phyloP scores from a whole-genome alignment of 2,113 vertebrate genomes.

The Echinops telfairi region DNA sequence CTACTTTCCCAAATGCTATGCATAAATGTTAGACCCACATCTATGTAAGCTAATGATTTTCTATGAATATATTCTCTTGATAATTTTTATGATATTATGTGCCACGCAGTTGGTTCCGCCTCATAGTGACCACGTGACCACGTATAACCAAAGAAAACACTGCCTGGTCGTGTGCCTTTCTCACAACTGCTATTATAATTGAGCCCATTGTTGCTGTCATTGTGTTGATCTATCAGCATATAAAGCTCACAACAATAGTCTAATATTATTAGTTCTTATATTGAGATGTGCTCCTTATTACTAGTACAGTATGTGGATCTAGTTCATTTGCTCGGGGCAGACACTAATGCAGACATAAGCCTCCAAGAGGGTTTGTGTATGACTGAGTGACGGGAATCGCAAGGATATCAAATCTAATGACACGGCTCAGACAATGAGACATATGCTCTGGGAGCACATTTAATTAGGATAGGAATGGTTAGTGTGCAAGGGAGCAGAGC shows the following conservation, averaged over 20 bases:
- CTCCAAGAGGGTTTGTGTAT: conserved; percentile 25
- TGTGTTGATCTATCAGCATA: no score
- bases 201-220: no score
- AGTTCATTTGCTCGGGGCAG: neutral
- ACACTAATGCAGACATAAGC: neutral
- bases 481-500: conserved; percentile 48
- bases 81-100: no score
- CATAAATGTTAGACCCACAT: neutral
- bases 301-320: neutral
- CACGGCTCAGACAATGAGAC: conserved; percentile 67
- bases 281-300: neutral
- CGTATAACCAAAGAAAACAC: neutral
- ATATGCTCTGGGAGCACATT: conserved; percentile 58
- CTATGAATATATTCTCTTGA: neutral
- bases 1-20: neutral
- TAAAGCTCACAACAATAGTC: no score
- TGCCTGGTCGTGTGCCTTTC: neutral
- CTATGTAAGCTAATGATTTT: neutral
- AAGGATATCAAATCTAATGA: conserved; percentile 66
- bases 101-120: neutral
- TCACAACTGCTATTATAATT: no score
- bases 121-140: neutral
- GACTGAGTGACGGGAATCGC: conserved; percentile 6
- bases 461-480: conserved; percentile 68
- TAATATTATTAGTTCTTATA: neutral